Evolutionary conservation across 2,113 vertebrate genomes (phyloP), one percentile per base, ranked within the genome.

Genomic region (Tragelaphus scriptus): DNA sequence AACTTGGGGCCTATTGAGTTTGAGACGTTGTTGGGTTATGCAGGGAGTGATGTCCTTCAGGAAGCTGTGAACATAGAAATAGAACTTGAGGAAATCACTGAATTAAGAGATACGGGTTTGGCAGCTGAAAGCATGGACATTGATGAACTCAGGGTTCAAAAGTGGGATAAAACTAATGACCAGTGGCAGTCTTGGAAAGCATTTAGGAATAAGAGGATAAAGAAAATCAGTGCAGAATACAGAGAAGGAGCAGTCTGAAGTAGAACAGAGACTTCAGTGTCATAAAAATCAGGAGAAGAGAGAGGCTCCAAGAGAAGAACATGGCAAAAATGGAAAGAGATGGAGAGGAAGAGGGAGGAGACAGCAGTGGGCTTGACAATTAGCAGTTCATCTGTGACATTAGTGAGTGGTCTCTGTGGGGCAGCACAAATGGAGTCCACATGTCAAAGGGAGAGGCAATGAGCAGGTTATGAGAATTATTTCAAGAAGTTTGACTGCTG

Each of bases 401-500:
- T n/a, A 28, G 15, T 91, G 68, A 86, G 79, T 91, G 44, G 25
- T 82, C 91, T 94, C 51, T n/a, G 3, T 47, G 26, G 51, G n/a
- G 16, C 36, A 6, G 44, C 9, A 75, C 59, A 88, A 81, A 40
- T 90, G 49, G 8, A 89, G 71, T 92, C 51, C 14, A 53, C 58
- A 82, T 36, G 90, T 90, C 47, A 90, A 88, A 55, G 61, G 9
- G 13, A 47, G 80, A 79, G 94, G 10, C n/a, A 61, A 11, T 71
- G 40, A 95, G 36, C 59, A 96, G 21, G 68, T 75, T 95, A 94
- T 92, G 23, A 95, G 23, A 89, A 71, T 89, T 95, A 85, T 71
- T 96, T 91, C 51, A 94, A 95, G 30, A 91, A 96, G 28, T 98
- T 92, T 91, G 36, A 97, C 40, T 89, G 44, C 90, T 87, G 58